Conservation (phyloP, 2,113 vertebrate species). For the Sebastes schlegelii region DNA sequence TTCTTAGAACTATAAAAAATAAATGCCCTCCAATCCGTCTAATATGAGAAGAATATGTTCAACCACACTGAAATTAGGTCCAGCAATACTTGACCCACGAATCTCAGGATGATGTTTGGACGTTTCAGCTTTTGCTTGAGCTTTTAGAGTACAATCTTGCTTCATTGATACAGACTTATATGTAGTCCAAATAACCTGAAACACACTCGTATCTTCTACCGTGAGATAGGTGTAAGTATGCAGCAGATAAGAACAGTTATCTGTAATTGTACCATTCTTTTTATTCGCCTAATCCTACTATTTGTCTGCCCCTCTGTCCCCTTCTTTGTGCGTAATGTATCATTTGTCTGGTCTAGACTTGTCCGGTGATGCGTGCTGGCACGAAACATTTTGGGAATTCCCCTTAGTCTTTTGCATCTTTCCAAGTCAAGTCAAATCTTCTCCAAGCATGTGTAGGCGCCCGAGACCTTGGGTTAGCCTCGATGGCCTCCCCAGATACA, state of each 20-base stretch:
- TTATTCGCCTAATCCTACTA: constrained; percentile 48
- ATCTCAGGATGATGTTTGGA: neutral
- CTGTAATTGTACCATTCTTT: constrained; percentile 44
- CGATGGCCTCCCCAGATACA: constrained; percentile 35
- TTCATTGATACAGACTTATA: neutral
- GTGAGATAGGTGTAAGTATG: constrained; percentile 9
- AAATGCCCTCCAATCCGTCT: too few species aligned
- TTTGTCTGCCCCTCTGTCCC: constrained; percentile 52
- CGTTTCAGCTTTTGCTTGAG: neutral
- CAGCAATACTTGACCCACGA: neutral
- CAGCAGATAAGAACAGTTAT: constrained; percentile 38
- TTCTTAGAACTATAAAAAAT: too few species aligned
- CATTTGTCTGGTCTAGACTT: constrained; percentile 77
- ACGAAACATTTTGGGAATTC: constrained; percentile 74
- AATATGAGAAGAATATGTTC: neutral
- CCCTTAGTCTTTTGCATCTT: constrained; percentile 58
- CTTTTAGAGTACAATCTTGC: neutral
- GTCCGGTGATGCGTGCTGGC: constrained; percentile 60
- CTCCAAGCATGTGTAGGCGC: constrained; percentile 22
- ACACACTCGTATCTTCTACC: neutral
- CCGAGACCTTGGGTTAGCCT: constrained; percentile 38
- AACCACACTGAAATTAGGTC: neutral
- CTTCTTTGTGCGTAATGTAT: constrained; percentile 49
- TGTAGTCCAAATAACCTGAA: neutral
- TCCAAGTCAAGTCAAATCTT: constrained; percentile 9